Evolutionary conservation across 2,888 invertebrate species (phyloP).

Genomic region (Protonemura montana): DNA sequence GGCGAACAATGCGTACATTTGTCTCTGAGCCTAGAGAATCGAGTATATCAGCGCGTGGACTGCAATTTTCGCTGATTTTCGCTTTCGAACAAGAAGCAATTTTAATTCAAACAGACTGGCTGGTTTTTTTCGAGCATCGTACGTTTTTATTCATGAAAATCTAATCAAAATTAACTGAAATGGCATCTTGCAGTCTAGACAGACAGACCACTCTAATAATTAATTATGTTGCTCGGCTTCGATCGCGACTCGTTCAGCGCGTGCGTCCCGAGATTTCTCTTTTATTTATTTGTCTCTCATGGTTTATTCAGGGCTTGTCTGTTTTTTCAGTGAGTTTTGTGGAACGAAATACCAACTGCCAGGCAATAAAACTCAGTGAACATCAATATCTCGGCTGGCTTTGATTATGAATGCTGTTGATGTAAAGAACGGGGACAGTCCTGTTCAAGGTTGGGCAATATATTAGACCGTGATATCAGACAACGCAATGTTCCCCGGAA

Average conservation of each 20-base stretch:
- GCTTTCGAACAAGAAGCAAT: background rate
- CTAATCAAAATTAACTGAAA: background rate
- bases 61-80: too few relatives aligned
- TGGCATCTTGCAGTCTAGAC: background rate
- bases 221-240: too few relatives aligned
- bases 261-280: too few relatives aligned
- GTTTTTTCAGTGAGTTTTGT: background rate
- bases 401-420: background rate
- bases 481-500: too few relatives aligned
- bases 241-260: too few relatives aligned
- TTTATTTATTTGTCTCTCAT: background rate
- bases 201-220: background rate
- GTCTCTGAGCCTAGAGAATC: too few relatives aligned
- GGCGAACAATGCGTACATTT: too few relatives aligned
- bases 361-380: background rate
- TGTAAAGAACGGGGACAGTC: too few relatives aligned
- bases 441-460: too few relatives aligned
- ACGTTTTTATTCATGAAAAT: background rate
- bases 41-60: background rate
- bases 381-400: background rate
- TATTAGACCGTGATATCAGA: too few relatives aligned
- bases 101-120: background rate
- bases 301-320: background rate
- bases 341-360: background rate
- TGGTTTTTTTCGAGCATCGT: background rate